Evolutionary conservation across 2,888 invertebrate genomes (phyloP).

Genomic region (Gibbula magus): DNA sequence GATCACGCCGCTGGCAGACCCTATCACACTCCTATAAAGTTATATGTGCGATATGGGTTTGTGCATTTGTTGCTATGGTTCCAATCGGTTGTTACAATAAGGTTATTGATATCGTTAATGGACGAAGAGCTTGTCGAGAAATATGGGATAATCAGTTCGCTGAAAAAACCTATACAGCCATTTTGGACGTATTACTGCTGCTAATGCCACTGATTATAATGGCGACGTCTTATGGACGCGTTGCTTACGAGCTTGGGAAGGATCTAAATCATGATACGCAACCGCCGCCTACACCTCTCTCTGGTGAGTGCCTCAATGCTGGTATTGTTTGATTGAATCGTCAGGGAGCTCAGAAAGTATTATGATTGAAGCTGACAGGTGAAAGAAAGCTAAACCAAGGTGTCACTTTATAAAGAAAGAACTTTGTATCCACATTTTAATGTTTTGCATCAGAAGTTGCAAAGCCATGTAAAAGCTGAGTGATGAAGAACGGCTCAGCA

Average conservation of each 20-base stretch:
- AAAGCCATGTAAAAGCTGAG: no score
- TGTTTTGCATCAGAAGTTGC: no score
- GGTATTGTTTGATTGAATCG: no score
- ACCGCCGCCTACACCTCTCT: background rate
- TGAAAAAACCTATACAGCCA: conserved; percentile 80
- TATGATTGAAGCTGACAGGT: no score
- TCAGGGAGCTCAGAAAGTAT: no score
- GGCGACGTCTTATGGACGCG: conserved; percentile 81
- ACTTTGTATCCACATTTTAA: no score
- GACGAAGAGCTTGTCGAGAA: conserved; percentile 64
- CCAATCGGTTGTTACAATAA: conserved; percentile 79
- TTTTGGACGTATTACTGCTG: conserved; percentile 83
- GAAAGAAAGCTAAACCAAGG: no score
- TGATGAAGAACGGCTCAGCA: no score
- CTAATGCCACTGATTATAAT: conserved; percentile 86
- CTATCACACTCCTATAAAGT: conserved; percentile 82
- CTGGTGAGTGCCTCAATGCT: no score
- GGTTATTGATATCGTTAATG: conserved; percentile 47
- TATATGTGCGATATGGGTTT: conserved; percentile 75
- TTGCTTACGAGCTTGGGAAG: conserved; percentile 69
- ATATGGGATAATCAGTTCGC: conserved; percentile 67
- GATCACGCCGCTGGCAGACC: conserved; percentile 86
- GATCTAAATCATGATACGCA: background rate
- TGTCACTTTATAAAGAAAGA: no score
- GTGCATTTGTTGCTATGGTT: conserved; percentile 81